Evolutionary conservation across 2,888 invertebrate species (phyloP), one percentile per base, ranked within the genome.

Genomic region (Sarcophaga subvicina): DNA sequence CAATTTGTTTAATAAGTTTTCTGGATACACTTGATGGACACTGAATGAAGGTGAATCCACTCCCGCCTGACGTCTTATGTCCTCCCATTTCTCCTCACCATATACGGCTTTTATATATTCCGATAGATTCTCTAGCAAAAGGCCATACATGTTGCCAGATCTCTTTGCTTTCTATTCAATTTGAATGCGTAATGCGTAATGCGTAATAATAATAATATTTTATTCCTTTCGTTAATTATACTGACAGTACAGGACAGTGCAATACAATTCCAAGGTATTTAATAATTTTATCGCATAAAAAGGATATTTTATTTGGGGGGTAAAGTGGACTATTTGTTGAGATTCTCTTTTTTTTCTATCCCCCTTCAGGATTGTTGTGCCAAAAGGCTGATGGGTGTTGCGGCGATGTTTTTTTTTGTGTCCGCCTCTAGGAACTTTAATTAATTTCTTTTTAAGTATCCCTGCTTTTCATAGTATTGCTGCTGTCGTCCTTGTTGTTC

Each of bases 31-130:
- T 93, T 98, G 98, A 94, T 98, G 98, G 22, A 97, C 97, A 90
- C 97, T 96, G 94, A 97, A 97, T 80, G 97, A 97, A 6, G 97
- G 96, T 89, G 97, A 96, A 89, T 98, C 97, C 22, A 99, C 96
- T n/a, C 96, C 96, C 0, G 98, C 97, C 90, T 96, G 96, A 83
- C 97, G 94, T 81, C 98, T 94, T 87, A 99, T 97, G 92, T 98
- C 97, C 90, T 98, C 97, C 99, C 99, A 99, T 90, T 96, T 96
- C 81, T 97, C 97, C 92, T 98, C 98, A 0, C 99, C 99, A 94
- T 98, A 99, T n/a, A 96, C 96, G 91, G 96, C 96, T 86, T 97
- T 96, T 91, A 99, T 97, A 94, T 96, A 98, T 93, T 98, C 98
- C 90, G 97, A 96, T 94, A 99, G 95, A 92, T 98, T 98, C 94